These are phyloP conservation scores for Lates calcarifer DNA, from an alignment of 2,113 vertebrate genomes.

Conservation along the genomic window DNA sequence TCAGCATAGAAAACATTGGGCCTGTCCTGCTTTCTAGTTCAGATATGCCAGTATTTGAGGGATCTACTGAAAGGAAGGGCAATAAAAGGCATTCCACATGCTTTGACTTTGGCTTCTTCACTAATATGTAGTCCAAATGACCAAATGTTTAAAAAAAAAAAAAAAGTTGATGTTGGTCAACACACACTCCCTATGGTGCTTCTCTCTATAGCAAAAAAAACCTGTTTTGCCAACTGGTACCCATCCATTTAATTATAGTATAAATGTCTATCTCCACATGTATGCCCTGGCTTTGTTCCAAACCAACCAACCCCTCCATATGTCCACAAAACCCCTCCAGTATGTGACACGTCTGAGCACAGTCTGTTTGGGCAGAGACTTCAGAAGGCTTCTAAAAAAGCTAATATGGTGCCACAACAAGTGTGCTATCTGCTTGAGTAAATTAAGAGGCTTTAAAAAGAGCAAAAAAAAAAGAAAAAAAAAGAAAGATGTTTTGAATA, in stretches of 20 bases:
- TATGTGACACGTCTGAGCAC: slow-evolving; percentile 2
- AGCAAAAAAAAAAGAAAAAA: background rate
- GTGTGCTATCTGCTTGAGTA: background rate
- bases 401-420: background rate
- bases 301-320: background rate
- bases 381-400: slow-evolving; percentile 19
- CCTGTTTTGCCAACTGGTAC: slow-evolving; percentile 1
- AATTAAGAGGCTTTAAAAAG: background rate
- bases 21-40: background rate
- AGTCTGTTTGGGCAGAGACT: slow-evolving; percentile 7
- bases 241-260: slow-evolving; percentile 6
- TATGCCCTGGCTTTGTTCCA: slow-evolving; percentile 5
- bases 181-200: background rate
- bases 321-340: background rate
- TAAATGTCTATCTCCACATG: slow-evolving; percentile 9
- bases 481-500: no score
- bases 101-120: background rate
- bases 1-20: background rate
- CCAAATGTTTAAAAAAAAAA: background rate
- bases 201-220: slow-evolving; percentile 2
- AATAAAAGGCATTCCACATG: slow-evolving; percentile 3
- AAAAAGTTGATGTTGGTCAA: background rate
- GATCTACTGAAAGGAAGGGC: background rate
- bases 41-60: background rate
- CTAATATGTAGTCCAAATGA: background rate